These are phyloP conservation scores for Eremophila alpestris DNA, from an alignment of 2,797 vertebrate genomes.

Conservation along the genomic window DNA sequence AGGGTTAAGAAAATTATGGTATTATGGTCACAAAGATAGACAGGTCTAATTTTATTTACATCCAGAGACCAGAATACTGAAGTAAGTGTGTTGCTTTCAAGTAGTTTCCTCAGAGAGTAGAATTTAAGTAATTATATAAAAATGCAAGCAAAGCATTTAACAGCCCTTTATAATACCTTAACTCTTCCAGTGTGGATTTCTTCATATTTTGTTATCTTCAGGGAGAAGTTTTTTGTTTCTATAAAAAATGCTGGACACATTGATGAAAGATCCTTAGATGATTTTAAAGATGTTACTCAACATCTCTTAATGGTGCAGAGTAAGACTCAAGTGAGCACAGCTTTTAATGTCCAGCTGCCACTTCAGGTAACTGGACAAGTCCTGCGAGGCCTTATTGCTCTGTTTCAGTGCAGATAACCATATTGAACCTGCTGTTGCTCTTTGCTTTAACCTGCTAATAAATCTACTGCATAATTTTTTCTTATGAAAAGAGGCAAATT, in stretches of 20 bases:
- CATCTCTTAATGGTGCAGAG: background rate
- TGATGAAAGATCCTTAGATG: background rate
- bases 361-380: background rate
- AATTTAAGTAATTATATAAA: background rate
- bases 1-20: background rate
- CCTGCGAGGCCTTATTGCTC: background rate
- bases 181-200: background rate
- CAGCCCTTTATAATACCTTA: background rate
- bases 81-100: background rate
- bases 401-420: background rate
- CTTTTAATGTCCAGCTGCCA: background rate
- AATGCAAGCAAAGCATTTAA: background rate
- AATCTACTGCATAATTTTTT: background rate
- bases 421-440: background rate
- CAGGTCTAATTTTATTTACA: background rate
- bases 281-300: background rate
- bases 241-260: background rate
- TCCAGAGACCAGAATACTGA: background rate
- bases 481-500: background rate
- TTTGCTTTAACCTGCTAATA: background rate
- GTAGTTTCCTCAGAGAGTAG: background rate
- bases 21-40: background rate
- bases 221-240: background rate
- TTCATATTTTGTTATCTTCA: background rate
- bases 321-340: background rate